Percentiles rank a stretch among this genome's conserved stretches.
phyloP scores from a whole-genome alignment of 2,888 invertebrate genomes.

The Diloba caeruleocephala region DNA sequence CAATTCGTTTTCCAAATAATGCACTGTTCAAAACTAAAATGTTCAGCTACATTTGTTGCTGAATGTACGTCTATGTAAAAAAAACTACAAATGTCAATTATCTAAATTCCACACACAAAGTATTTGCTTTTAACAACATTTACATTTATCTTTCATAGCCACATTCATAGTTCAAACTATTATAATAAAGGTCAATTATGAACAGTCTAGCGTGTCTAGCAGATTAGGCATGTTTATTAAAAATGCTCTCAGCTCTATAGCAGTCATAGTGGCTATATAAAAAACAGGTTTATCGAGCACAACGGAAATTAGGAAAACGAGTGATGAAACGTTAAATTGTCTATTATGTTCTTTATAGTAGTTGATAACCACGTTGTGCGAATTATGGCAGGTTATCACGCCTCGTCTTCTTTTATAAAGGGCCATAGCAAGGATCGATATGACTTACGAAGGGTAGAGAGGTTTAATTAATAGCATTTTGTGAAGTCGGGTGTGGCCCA shows the following conservation, averaged over 20 bases:
- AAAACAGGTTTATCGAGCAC: conserved; percentile 9
- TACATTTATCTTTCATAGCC: not conserved
- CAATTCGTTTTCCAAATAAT: too few relatives aligned
- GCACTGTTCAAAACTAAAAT: too few relatives aligned
- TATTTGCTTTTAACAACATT: too few relatives aligned
- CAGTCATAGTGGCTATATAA: not conserved
- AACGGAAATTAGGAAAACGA: conserved; percentile 37
- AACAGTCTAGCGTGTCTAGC: conserved; percentile 30
- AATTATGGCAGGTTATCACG: conserved; percentile 45
- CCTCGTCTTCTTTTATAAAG: conserved; percentile 36
- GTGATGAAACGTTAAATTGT: conserved; percentile 21
- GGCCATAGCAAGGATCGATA: too few relatives aligned
- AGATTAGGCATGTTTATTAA: conserved; percentile 13
- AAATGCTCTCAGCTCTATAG: not conserved
- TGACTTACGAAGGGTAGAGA: conserved; percentile 47
- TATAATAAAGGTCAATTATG: conserved; percentile 44
- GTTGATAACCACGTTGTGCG: conserved; percentile 29
- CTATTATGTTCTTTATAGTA: conserved; percentile 21
- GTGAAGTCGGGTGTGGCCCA: conserved; percentile 76
- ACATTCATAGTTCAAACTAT: conserved; percentile 6
- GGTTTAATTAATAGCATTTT: conserved; percentile 72
- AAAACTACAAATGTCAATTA: too few relatives aligned
- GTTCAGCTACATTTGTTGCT: too few relatives aligned
- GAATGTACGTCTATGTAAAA: too few relatives aligned
- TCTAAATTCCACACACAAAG: too few relatives aligned